Evolutionary conservation across 2,888 invertebrate species (phyloP), one percentile per base, ranked within the genome.

Genomic region (Poecilobothrus nobilitatus): DNA sequence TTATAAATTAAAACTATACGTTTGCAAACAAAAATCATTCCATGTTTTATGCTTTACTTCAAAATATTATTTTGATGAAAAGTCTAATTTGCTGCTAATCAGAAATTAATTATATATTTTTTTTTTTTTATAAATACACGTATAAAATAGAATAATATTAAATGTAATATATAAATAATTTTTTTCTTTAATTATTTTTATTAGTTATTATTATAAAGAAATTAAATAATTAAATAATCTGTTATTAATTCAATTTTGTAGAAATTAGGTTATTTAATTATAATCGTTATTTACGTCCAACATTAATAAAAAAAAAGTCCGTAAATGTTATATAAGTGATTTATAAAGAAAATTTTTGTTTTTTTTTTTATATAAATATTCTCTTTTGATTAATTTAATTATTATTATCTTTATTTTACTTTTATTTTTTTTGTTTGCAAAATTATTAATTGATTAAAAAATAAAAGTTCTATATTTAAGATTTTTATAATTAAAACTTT

Each of bases 221-320:
- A n/a, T 12, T 18, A 18, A 53, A 12, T 53, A 53, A 53, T 18
- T 53, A 9, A 53, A 4, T 27, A 27, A 27, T 27, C 27, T 27
- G 27, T 27, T 27, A 27, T 27, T 27, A 27, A 53, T 53, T n/a
- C n/a, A 53, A 53, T 53, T n/a, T 53, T 53, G 15, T 53, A 53
- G 53, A 53, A 53, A 53, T 53, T 53, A 53, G 15, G 53, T 53
- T 53, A 53, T 53, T 53, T 44, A 44, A 44, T 44, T 53, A 53
- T 53, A 53, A 53, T 53, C 53, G 53, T 53, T 53, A 53, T 53
- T 53, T 53, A 53, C 53, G 53, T 53, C 53, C 53, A 53, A 9
- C 53, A 53, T 53, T 53, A 53, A 6, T 53, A 18, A 27, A 27
- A 27, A n/a, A 27, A 27, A 53, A 53, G 53, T 53, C 53, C 53